phyloP scores from a whole-genome alignment of 2,797 vertebrate species.

The Hydrolagus colliei region DNA sequence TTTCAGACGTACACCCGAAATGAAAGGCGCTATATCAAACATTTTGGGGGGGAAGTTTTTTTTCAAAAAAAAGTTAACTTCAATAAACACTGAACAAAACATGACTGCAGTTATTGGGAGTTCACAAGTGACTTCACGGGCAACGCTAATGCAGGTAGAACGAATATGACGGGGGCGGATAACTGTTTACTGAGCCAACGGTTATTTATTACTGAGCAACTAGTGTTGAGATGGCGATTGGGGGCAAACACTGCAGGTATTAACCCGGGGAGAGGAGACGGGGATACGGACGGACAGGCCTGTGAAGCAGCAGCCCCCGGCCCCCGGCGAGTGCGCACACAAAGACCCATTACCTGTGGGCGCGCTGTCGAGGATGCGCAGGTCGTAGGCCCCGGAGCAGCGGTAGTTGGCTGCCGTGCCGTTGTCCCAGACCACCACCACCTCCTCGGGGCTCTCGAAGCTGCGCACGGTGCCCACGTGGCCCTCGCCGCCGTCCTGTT shows the following conservation, averaged over 20 bases:
- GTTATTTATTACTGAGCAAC: too few species aligned
- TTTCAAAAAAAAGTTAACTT: too few species aligned
- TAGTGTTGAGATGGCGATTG: neutral
- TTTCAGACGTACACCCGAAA: too few species aligned
- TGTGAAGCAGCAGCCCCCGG: neutral
- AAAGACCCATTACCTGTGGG: slow-evolving; percentile 72
- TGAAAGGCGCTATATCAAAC: too few species aligned
- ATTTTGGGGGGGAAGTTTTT: too few species aligned
- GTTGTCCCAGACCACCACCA: slow-evolving; percentile 98
- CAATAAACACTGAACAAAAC: too few species aligned
- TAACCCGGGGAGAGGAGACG: neutral
- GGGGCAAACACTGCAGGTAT: neutral
- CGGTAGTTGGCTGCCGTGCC: slow-evolving; percentile 97
- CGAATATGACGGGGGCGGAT: too few species aligned
- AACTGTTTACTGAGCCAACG: too few species aligned
- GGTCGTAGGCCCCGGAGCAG: slow-evolving; percentile 94
- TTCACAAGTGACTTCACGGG: too few species aligned
- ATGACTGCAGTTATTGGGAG: too few species aligned
- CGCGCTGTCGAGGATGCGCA: slow-evolving; percentile 90
- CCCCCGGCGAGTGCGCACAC: neutral
- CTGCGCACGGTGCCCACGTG: slow-evolving; percentile 95
- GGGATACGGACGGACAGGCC: too few species aligned
- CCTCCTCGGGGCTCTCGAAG: slow-evolving; percentile 97
- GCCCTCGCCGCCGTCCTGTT: slow-evolving; percentile 96
- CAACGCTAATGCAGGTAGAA: too few species aligned